phyloP scores from a whole-genome alignment of 1,140 invertebrate species.

The Arion vulgaris region DNA sequence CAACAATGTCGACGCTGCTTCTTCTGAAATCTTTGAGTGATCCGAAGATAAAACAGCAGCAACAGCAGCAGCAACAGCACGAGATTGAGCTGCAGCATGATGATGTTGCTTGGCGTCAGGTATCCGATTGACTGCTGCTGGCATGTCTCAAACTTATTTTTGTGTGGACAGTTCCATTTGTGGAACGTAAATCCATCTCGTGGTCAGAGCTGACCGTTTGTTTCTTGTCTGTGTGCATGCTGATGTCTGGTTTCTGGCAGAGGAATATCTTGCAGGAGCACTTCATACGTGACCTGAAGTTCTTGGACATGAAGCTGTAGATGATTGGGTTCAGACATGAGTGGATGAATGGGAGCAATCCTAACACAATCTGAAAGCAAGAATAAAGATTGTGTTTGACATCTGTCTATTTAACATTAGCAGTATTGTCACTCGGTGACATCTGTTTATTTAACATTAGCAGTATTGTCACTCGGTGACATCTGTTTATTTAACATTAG shows the following conservation, averaged over 20 bases:
- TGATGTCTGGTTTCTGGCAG: conserved; percentile 31
- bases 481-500: too few species aligned
- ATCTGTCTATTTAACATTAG: not conserved
- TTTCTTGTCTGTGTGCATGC: conserved; percentile 9
- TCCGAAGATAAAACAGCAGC: conserved; percentile 10
- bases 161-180: conserved; percentile 45
- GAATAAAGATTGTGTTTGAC: not conserved
- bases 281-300: conserved; percentile 72
- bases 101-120: conserved; percentile 34
- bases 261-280: conserved; percentile 50
- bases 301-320: conserved; percentile 75
- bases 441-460: too few species aligned
- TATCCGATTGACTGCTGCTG: conserved; percentile 42
- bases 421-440: too few species aligned
- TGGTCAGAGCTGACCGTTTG: conserved; percentile 40
- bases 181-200: conserved; percentile 44
- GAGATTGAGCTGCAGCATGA: conserved; percentile 7
- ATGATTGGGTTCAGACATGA: conserved; percentile 75
- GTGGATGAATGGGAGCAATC: conserved; percentile 61
- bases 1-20: not conserved
- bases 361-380: conserved; percentile 49
- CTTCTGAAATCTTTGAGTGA: not conserved
- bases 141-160: conserved; percentile 38
- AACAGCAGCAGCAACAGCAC: conserved; percentile 28
- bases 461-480: too few species aligned